Percentiles rank a stretch among this genome's conserved stretches.
These are phyloP conservation scores for Hyposmocoma kahamanoa DNA, from an alignment of 1,140 invertebrate species.

Conservation along the genomic window DNA sequence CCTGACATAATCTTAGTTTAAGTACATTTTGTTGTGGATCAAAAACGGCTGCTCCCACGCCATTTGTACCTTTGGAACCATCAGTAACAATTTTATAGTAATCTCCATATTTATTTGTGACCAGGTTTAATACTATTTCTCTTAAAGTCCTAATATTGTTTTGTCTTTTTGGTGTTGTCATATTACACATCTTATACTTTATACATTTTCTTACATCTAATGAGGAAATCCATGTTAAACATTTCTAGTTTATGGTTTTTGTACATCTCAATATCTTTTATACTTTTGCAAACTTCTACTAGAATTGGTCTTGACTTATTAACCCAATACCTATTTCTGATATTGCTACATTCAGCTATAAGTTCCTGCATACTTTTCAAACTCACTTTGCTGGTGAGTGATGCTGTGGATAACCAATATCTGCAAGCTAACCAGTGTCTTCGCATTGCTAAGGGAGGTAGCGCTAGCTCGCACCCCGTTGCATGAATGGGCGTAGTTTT, in stretches of 20 bases:
- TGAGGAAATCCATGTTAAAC: conserved; percentile 2
- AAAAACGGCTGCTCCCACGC: not conserved
- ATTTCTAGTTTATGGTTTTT: not conserved
- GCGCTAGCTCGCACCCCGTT: not conserved
- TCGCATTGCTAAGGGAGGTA: not conserved
- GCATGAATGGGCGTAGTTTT: conserved; percentile 4
- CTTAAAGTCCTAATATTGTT: not conserved
- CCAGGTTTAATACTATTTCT: not conserved
- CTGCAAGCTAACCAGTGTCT: not conserved
- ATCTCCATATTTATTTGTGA: too few relatives aligned
- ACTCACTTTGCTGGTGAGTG: not conserved
- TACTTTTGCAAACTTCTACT: too few relatives aligned
- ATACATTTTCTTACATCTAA: not conserved
- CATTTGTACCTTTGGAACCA: not conserved
- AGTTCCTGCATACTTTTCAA: too few relatives aligned
- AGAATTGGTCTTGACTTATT: too few relatives aligned
- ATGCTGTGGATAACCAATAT: not conserved
- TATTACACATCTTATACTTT: not conserved
- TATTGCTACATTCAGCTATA: too few relatives aligned
- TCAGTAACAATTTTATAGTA: conserved; percentile 5
- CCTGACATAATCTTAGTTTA: not conserved
- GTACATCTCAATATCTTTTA: not conserved
- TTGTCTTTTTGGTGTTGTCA: not conserved
- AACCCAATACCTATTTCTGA: too few relatives aligned
- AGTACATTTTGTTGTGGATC: too few relatives aligned